Evolutionary conservation across 2,797 vertebrate species (phyloP).

Genomic region (Anabacerthia variegaticeps): DNA sequence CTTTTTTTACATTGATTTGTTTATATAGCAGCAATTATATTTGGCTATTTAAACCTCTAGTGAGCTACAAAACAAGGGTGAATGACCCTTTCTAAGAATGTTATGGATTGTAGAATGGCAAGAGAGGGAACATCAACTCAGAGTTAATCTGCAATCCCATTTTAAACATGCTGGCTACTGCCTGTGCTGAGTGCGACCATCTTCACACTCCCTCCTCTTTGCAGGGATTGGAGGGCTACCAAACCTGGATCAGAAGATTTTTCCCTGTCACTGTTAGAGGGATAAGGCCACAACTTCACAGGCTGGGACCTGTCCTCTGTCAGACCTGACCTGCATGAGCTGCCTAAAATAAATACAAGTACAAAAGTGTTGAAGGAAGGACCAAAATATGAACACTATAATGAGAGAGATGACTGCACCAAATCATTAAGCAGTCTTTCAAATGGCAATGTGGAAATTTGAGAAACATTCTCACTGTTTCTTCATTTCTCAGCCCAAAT

Average conservation of each 20-base stretch:
- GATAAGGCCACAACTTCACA: background rate
- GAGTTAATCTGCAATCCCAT: background rate
- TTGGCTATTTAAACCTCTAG: background rate
- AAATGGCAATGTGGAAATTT: background rate
- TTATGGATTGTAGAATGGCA: background rate
- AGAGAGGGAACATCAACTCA: rapidly evolving
- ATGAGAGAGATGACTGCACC: background rate
- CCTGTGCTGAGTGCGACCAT: background rate
- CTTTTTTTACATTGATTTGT: background rate
- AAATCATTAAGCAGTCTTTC: background rate
- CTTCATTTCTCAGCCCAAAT: background rate
- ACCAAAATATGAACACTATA: background rate
- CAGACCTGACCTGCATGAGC: background rate
- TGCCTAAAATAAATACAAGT: background rate
- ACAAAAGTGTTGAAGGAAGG: background rate
- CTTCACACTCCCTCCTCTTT: background rate
- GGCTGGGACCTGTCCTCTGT: background rate
- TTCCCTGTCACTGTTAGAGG: background rate
- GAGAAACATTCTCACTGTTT: background rate
- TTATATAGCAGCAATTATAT: background rate
- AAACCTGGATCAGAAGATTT: background rate
- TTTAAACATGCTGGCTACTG: background rate
- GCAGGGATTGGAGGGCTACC: background rate
- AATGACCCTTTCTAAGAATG: background rate
- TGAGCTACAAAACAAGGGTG: background rate